Percentiles rank a stretch among this genome's conserved stretches.
Evolutionary conservation across 2,113 vertebrate species (phyloP).

Genomic region (Phalacrocorax carbo): DNA sequence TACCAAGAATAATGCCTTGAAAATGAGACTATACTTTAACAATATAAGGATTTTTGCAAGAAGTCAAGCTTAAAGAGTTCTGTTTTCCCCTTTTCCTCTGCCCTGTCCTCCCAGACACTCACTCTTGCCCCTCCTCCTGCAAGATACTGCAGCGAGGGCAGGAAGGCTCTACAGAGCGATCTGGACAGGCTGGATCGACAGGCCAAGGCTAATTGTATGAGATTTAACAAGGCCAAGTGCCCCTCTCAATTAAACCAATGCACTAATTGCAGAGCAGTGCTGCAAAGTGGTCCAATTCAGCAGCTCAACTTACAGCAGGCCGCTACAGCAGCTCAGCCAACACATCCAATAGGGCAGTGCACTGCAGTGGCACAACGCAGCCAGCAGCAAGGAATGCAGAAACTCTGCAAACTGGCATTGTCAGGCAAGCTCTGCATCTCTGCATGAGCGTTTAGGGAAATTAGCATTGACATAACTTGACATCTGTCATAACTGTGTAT

Average conservation of each 20-base stretch:
- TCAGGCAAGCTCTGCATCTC: neutral
- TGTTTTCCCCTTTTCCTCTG: neutral
- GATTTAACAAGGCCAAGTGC: too few relatives aligned
- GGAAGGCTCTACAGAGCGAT: too few relatives aligned
- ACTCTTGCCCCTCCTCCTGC: neutral
- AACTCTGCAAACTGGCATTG: neutral
- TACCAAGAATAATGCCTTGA: neutral
- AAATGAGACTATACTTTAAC: neutral
- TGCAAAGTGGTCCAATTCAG: neutral
- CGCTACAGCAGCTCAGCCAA: neutral
- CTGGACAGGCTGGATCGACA: too few relatives aligned
- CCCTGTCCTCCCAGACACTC: neutral
- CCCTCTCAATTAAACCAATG: neutral
- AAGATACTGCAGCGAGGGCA: neutral
- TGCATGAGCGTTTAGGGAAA: neutral
- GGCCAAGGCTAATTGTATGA: too few relatives aligned
- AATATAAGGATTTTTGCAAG: neutral
- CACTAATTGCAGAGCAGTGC: neutral
- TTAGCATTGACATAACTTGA: neutral
- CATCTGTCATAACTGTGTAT: neutral
- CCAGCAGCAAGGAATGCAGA: neutral
- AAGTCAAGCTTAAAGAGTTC: neutral
- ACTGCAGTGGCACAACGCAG: rapidly evolving
- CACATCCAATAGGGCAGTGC: rapidly evolving
- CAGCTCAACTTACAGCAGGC: neutral